These are phyloP conservation scores for Burhinus bistriatus DNA, from an alignment of 2,113 vertebrate species.

Conservation along the genomic window DNA sequence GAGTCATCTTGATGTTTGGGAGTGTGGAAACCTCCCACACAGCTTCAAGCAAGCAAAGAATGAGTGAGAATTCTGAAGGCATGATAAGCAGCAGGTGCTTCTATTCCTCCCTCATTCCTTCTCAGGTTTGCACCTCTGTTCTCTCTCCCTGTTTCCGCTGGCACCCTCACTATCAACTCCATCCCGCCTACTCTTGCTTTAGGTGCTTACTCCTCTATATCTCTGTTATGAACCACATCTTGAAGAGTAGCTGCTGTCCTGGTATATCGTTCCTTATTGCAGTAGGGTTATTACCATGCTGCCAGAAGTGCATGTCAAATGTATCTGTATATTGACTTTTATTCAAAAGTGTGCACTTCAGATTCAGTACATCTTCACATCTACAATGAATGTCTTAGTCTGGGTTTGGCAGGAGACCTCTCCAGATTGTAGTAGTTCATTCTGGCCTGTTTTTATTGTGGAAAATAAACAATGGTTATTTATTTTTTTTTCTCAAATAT, in stretches of 20 bases:
- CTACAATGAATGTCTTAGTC: background rate
- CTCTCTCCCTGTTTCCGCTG: background rate
- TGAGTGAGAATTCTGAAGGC: background rate
- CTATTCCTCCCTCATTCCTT: slow-evolving; percentile 1
- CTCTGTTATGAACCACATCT: background rate
- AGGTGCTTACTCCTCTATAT: background rate
- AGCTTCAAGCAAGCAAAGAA: background rate
- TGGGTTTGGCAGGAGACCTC: background rate
- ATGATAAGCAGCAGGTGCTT: slow-evolving; percentile 13
- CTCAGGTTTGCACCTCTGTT: background rate
- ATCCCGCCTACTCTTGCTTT: background rate
- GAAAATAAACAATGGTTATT: background rate
- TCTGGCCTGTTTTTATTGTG: background rate
- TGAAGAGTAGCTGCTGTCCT: background rate
- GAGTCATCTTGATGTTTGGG: background rate
- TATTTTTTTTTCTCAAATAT: background rate
- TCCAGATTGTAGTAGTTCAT: background rate
- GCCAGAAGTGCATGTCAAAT: background rate
- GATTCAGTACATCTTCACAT: background rate
- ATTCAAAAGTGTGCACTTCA: background rate
- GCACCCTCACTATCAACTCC: background rate
- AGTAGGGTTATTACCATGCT: background rate
- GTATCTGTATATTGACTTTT: background rate
- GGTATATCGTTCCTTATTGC: background rate
- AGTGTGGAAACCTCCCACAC: background rate